Evolutionary conservation across 2,888 invertebrate species (phyloP), one percentile per base, ranked within the genome.

Genomic region (Dicyrtoma fusca): DNA sequence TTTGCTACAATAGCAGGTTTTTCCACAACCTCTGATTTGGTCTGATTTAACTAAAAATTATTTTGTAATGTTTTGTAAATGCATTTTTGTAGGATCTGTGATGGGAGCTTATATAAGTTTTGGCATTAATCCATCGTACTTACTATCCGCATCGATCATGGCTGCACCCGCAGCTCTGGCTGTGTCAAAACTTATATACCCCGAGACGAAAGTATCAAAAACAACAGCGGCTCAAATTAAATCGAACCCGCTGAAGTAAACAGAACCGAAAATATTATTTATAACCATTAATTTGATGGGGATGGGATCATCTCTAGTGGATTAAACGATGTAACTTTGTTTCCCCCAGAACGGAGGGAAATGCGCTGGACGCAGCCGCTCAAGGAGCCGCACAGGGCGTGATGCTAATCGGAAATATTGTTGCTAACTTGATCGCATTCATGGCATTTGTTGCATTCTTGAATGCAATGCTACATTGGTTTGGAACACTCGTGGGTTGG

Each of bases 121-220:
- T 83, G 96, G 96, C 0, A 95, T 95, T 0, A 88, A 90, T 63
- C 90, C 97, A 0, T 89, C 92, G 0, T 93, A 97, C 83, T 85
- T 98, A 49, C 89, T 98, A 75, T 94, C 96, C 0, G 94, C 97
- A 0, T 93, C 94, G 75, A 91, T 98, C 0, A 97, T 98, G 97
- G 94, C 96, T 0, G 97, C 97, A 0, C 97, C 97, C 0, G 95
- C 95, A 0, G 92, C 97, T 0, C 84, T 98, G 34, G 94, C 94
- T 81, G 92, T 89, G 82, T 88, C 95, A 13, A 98, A 98, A 83
- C 86, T 99, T 0, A 87, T 96, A 81, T 91, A 92, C 85, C 98
- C 98, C 0, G 98, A 98, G 86, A 93, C 91, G 0, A 91, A 93
- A 81, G 86, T 89, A 72, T 90, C 93, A 0, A 86, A 88, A 76